Evolutionary conservation across 2,797 vertebrate genomes (phyloP).

Genomic region (Ciconia nigra): DNA sequence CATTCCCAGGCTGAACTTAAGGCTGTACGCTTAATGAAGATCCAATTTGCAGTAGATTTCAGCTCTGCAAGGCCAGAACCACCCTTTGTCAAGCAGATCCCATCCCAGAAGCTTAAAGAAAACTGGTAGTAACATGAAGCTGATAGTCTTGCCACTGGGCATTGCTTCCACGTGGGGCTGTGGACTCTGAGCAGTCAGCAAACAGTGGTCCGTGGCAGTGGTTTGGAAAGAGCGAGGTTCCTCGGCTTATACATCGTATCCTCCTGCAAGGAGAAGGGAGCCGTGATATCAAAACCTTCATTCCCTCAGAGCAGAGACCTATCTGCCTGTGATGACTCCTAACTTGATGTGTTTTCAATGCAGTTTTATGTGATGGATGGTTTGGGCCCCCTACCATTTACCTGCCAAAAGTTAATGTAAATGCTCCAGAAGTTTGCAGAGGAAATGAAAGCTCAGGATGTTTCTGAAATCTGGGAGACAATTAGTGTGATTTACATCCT

Average conservation of each 20-base stretch:
- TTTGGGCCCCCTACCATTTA: slow-evolving; percentile 29
- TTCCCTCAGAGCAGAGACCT: slow-evolving; percentile 1
- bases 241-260: not conserved
- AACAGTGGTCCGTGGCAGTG: not conserved
- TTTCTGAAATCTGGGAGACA: slow-evolving; percentile 57
- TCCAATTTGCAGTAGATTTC: not conserved
- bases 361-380: slow-evolving; percentile 39
- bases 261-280: not conserved
- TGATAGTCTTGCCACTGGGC: not conserved
- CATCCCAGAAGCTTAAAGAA: not conserved
- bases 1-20: not conserved
- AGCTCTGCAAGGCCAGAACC: not conserved
- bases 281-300: not conserved
- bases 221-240: not conserved
- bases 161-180: not conserved
- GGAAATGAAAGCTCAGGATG: slow-evolving; percentile 66
- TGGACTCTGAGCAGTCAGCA: fast-evolving
- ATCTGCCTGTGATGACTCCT: slow-evolving; percentile 2
- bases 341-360: slow-evolving; percentile 52
- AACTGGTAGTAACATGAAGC: not conserved
- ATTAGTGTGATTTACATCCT: slow-evolving; percentile 74
- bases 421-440: slow-evolving; percentile 34
- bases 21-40: not conserved
- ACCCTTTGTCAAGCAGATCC: not conserved
- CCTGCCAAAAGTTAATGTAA: slow-evolving; percentile 62